Conservation (phyloP, 2,797 vertebrate species). For the Brachyrhaphis roseni region DNA sequence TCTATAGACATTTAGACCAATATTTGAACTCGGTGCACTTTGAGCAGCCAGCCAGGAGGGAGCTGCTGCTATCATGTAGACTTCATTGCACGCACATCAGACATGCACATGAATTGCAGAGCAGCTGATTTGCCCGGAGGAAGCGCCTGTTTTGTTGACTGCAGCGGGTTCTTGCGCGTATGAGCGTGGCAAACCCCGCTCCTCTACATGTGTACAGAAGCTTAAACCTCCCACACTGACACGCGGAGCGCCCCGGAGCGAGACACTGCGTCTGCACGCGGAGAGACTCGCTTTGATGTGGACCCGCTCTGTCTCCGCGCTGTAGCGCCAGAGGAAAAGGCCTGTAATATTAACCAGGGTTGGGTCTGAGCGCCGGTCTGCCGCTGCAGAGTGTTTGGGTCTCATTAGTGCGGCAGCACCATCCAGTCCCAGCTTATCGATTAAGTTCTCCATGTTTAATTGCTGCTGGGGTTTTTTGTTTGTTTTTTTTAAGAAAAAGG, state of each 20-base stretch:
- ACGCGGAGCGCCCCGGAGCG: constrained; percentile 49
- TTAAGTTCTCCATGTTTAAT: background rate
- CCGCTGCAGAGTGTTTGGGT: background rate
- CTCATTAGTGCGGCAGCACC: constrained; percentile 17
- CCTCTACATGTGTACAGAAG: constrained; percentile 55
- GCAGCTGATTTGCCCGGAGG: constrained; percentile 62
- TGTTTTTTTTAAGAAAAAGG: background rate
- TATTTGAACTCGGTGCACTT: constrained; percentile 53
- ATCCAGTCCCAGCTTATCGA: constrained; percentile 3
- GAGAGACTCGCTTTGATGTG: constrained; percentile 65
- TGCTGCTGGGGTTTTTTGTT: background rate
- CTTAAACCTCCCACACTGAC: constrained; percentile 68
- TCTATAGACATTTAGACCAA: constrained; percentile 24
- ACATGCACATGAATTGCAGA: constrained; percentile 47
- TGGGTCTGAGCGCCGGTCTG: constrained; percentile 40
- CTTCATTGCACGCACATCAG: constrained; percentile 35
- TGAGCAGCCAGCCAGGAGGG: constrained; percentile 26
- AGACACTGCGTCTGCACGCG: constrained; percentile 42
- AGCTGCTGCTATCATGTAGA: constrained; percentile 35
- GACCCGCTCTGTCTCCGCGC: constrained; percentile 52
- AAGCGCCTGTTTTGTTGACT: constrained; percentile 71
- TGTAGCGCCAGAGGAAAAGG: constrained; percentile 52
- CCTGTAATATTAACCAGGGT: constrained; percentile 62
- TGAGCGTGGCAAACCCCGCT: constrained; percentile 43
- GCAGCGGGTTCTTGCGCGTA: constrained; percentile 53